A percentile compares a stretch with the other conserved stretches of the same genome.
phyloP scores from a whole-genome alignment of 2,113 vertebrate genomes.

The Bucco capensis region DNA sequence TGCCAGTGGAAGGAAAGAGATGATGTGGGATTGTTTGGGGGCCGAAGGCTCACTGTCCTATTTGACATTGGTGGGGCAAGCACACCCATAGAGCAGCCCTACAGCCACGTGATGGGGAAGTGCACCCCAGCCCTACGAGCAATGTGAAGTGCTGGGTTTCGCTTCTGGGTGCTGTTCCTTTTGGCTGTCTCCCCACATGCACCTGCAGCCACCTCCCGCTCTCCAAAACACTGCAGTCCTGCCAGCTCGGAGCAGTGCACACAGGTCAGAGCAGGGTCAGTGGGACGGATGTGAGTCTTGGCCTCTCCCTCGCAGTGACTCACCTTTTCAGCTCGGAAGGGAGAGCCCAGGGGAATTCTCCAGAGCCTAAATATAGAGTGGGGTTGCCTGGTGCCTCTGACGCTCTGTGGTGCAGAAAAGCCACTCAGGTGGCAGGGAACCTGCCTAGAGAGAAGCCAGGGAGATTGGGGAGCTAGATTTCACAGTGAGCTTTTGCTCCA shows the following conservation, averaged over 20 bases:
- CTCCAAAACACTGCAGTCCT: background rate
- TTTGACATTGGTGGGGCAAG: background rate
- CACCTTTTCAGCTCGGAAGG: constrained; percentile 47
- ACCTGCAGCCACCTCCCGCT: constrained; percentile 47
- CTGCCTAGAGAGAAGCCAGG: background rate
- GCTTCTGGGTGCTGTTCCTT: background rate
- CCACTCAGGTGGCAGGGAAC: background rate
- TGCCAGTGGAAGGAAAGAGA: background rate
- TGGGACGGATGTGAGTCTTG: constrained; percentile 47
- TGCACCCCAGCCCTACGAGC: background rate
- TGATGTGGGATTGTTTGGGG: too few species aligned
- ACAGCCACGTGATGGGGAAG: rapidly evolving
- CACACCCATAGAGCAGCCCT: background rate
- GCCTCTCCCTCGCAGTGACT: constrained; percentile 56
- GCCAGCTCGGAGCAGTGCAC: background rate
- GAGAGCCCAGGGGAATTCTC: constrained; percentile 64
- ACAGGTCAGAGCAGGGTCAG: constrained; percentile 46
- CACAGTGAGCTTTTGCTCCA: background rate
- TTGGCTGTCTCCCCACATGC: background rate
- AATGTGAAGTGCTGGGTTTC: background rate
- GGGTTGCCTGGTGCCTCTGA: constrained; percentile 19
- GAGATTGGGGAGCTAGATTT: background rate
- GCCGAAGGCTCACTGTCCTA: background rate
- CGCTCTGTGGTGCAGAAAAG: background rate
- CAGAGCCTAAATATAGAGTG: constrained; percentile 53